Percentiles rank a stretch among this genome's conserved stretches.
Conservation (phyloP, 2,113 vertebrate genomes). For the Apteryx mantelli region DNA sequence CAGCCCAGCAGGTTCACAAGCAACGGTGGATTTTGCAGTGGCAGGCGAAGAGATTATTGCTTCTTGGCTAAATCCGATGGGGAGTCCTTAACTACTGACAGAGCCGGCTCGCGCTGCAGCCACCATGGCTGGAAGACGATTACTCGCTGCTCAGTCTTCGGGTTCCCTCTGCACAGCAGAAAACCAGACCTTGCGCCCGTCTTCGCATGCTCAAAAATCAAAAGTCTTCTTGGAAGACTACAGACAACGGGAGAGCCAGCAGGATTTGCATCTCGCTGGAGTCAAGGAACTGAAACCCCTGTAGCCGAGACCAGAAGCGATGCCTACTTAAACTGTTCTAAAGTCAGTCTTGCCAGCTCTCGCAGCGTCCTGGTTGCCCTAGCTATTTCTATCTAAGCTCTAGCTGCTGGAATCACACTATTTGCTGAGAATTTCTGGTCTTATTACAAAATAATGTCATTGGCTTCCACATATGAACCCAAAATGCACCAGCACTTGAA, state of each 20-base stretch:
- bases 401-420: not conserved
- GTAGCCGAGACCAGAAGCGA: not conserved
- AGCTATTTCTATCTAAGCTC: not conserved
- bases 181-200: too few relatives aligned
- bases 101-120: fast-evolving
- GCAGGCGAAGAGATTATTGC: not conserved
- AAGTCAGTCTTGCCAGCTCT: not conserved
- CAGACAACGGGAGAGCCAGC: not conserved
- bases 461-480: not conserved
- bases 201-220: not conserved
- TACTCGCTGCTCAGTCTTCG: fast-evolving
- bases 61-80: fast-evolving
- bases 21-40: not conserved
- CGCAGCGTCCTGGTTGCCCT: too few relatives aligned
- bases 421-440: not conserved
- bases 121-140: not conserved
- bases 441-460: not conserved
- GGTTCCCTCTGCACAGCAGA: too few relatives aligned
- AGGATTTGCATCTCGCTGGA: not conserved
- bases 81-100: not conserved
- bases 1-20: fast-evolving
- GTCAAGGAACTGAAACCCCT: not conserved
- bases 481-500: not conserved
- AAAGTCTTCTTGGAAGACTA: too few relatives aligned
- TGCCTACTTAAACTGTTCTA: not conserved